A percentile compares a stretch with the other conserved stretches of the same genome.
phyloP scores from a whole-genome alignment of 2,113 vertebrate genomes.

The Cebidichthys violaceus region DNA sequence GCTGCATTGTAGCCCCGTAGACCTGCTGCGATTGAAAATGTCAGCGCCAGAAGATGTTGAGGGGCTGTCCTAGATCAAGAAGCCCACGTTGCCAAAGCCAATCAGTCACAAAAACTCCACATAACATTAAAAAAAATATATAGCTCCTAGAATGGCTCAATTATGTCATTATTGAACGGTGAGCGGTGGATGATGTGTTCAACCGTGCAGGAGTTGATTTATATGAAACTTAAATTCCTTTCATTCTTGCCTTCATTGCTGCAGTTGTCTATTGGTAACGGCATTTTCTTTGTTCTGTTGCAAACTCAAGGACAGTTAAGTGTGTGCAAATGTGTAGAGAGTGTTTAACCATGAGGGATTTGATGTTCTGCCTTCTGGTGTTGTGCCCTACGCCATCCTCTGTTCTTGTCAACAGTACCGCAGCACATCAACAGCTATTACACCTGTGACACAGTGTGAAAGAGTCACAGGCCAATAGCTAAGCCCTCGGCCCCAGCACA shows the following conservation, averaged over 20 bases:
- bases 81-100: conserved; percentile 6
- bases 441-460: conserved; percentile 50
- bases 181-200: neutral
- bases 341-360: neutral
- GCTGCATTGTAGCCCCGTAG: conserved; percentile 41
- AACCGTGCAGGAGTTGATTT: neutral
- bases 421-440: conserved; percentile 31
- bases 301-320: neutral
- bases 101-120: conserved; percentile 26
- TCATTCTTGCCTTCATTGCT: neutral
- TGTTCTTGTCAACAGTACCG: conserved; percentile 17
- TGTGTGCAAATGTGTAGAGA: neutral
- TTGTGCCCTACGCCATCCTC: conserved; percentile 25
- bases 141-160: neutral
- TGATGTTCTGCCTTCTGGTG: neutral
- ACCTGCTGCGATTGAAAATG: conserved; percentile 58
- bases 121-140: neutral
- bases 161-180: neutral
- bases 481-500: conserved; percentile 23
- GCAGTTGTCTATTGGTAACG: neutral
- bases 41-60: conserved; percentile 53
- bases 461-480: conserved; percentile 46
- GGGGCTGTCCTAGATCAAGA: conserved; percentile 29
- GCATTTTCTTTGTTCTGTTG: neutral
- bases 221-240: neutral